Evolutionary conservation across 2,113 vertebrate genomes (phyloP).

Genomic region (Triplophysa tibetana): DNA sequence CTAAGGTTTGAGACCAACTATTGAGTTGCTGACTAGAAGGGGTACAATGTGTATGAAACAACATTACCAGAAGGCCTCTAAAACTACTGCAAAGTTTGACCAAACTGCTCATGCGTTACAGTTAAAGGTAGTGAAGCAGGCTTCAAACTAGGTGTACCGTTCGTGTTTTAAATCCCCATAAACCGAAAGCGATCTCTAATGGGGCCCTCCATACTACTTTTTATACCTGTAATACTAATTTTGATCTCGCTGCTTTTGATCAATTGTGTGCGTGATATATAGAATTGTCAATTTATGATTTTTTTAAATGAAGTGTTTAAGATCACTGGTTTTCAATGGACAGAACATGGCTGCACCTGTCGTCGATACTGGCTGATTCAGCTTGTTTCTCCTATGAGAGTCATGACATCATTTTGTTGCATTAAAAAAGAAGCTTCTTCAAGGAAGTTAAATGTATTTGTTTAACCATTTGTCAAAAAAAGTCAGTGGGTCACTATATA

Average conservation of each 20-base stretch:
- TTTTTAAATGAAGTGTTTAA: background rate
- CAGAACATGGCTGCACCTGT: background rate
- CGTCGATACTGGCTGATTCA: background rate
- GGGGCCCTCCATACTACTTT: background rate
- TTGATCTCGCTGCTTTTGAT: no score
- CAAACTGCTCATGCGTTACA: background rate
- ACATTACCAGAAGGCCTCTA: background rate
- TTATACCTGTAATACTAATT: background rate
- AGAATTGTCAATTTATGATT: background rate
- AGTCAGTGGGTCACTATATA: background rate
- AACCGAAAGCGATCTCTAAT: background rate
- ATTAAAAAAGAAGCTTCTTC: background rate
- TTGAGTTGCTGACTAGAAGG: background rate
- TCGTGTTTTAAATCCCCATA: background rate
- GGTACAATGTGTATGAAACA: no score
- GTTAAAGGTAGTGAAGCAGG: background rate
- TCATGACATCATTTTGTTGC: background rate
- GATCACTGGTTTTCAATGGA: background rate
- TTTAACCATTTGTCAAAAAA: background rate
- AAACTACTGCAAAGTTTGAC: background rate
- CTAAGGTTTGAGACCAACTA: background rate
- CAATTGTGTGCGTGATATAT: background rate
- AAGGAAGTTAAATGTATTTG: background rate
- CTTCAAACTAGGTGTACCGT: background rate
- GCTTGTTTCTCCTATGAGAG: background rate